A percentile compares a stretch with the other conserved stretches of the same genome.
Conservation (phyloP, 2,797 vertebrate genomes). For the Acipenser ruthenus region DNA sequence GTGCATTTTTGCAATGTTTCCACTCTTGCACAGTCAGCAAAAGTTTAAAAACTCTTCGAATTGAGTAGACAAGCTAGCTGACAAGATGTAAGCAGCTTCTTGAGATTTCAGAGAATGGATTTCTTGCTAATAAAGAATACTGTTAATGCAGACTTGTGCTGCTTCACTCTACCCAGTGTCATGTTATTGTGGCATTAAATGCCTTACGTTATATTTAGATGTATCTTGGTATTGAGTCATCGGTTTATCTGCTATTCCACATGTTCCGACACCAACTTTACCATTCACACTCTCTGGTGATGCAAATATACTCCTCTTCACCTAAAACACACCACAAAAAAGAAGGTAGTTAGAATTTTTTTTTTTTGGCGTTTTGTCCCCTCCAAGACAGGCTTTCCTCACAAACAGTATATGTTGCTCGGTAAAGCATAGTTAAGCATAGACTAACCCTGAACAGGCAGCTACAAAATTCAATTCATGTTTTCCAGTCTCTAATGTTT, state of each 20-base stretch:
- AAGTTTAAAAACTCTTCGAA: constrained; percentile 37
- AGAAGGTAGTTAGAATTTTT: neutral
- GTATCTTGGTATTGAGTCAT: constrained; percentile 98
- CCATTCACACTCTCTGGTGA: constrained; percentile 96
- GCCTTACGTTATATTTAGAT: constrained; percentile 97
- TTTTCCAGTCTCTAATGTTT: no score
- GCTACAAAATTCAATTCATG: neutral
- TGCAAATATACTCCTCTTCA: constrained; percentile 98
- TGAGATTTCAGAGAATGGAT: constrained; percentile 3
- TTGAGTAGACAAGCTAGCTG: constrained; percentile 48
- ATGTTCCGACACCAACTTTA: constrained; percentile 96
- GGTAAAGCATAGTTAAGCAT: neutral
- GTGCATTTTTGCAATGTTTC: neutral
- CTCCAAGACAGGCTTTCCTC: no score
- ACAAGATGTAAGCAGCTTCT: constrained; percentile 10
- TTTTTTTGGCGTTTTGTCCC: no score
- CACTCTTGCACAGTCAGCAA: constrained; percentile 36
- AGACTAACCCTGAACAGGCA: neutral
- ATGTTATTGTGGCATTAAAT: constrained; percentile 94
- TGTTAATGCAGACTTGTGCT: constrained; percentile 32
- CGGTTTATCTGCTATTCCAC: constrained; percentile 95
- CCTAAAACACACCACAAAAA: constrained; percentile 54
- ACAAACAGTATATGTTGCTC: no score
- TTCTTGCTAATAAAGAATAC: constrained; percentile 38
- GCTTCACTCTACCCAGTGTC: neutral